Conservation (phyloP, 2,113 vertebrate species). For the Petroica traversi region DNA sequence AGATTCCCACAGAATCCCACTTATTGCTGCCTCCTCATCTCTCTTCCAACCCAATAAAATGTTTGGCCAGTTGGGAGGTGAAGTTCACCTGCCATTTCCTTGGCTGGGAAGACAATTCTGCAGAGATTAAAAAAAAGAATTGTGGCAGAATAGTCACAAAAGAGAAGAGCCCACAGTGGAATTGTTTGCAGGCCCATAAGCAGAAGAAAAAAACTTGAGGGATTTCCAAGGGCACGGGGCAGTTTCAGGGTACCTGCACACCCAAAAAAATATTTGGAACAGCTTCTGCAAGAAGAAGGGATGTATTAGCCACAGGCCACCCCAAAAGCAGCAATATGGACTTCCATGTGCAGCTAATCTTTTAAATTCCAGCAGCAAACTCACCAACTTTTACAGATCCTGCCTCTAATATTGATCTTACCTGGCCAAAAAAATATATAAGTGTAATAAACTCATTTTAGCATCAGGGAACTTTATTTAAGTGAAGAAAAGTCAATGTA, state of each 20-base stretch:
- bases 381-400: not conserved
- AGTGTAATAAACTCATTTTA: not conserved
- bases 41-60: not conserved
- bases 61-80: not conserved
- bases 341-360: not conserved
- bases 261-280: not conserved
- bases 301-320: not conserved
- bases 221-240: not conserved
- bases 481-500: not conserved
- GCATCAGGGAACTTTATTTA: not conserved
- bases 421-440: not conserved
- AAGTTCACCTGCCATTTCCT: not conserved
- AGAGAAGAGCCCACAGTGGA: not conserved
- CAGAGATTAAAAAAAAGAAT: not conserved
- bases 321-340: not conserved
- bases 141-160: not conserved
- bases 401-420: not conserved
- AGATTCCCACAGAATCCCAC: not conserved
- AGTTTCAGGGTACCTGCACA: not conserved
- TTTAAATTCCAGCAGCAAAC: not conserved
- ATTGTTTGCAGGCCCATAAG: not conserved
- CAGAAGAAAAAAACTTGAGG: not conserved
- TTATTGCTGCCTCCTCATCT: not conserved
- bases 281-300: not conserved
- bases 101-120: not conserved